These are phyloP conservation scores for Escarpia spicata DNA, from an alignment of 2,888 invertebrate species.

Conservation along the genomic window DNA sequence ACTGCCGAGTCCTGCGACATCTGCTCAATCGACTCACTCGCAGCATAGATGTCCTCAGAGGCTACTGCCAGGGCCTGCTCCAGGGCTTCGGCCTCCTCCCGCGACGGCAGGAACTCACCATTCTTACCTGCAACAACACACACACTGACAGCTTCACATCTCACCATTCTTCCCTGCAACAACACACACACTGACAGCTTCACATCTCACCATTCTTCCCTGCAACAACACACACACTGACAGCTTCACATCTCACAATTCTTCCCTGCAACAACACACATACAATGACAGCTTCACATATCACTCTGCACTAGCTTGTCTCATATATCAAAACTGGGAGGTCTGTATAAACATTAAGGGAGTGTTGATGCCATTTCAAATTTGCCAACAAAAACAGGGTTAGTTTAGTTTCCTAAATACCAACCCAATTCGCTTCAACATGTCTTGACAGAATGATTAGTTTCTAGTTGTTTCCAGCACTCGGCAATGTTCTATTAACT, in stretches of 20 bases:
- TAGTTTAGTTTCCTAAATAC: neutral
- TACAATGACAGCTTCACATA: too few species aligned
- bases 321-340: too few species aligned
- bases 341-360: too few species aligned
- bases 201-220: too few species aligned
- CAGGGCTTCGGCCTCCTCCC: constrained; percentile 87
- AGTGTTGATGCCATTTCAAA: neutral
- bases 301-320: too few species aligned
- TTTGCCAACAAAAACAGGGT: neutral
- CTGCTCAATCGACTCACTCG: constrained; percentile 55
- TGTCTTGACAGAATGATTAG: too few species aligned
- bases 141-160: neutral
- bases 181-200: neutral
- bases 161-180: neutral
- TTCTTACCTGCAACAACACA: constrained; percentile 69
- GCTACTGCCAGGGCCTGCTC: constrained; percentile 85
- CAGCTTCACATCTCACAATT: too few species aligned
- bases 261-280: too few species aligned
- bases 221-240: too few species aligned
- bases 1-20: constrained; percentile 39
- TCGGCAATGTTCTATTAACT: too few species aligned
- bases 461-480: too few species aligned
- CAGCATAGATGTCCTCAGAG: constrained; percentile 67
- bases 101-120: constrained; percentile 76
- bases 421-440: too few species aligned